phyloP scores from a whole-genome alignment of 1,140 invertebrate genomes.

The Leptonema lineaticorne region DNA sequence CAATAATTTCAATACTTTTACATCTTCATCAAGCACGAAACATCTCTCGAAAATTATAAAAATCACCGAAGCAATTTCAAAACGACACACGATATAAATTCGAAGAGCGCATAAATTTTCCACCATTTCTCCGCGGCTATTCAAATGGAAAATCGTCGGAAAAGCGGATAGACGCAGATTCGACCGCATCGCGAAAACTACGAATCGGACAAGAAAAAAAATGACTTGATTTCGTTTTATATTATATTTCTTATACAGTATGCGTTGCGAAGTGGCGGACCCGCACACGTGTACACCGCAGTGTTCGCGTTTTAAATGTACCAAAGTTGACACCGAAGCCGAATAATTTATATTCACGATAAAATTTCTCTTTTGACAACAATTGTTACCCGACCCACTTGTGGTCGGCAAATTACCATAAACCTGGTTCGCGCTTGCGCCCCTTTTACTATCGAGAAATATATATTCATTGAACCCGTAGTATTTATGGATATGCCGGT shows the following conservation, averaged over 20 bases:
- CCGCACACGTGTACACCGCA: background rate
- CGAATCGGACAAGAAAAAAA: background rate
- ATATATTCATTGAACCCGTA: constrained; percentile 25
- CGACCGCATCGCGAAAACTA: background rate
- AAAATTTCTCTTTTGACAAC: constrained; percentile 31
- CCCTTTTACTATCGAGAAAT: constrained; percentile 12
- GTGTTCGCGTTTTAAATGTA: background rate
- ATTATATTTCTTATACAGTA: background rate
- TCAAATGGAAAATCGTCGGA: background rate
- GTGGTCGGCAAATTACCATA: constrained; percentile 29
- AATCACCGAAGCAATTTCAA: too few relatives aligned
- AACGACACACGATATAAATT: too few relatives aligned
- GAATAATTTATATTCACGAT: constrained; percentile 30
- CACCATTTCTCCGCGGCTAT: background rate
- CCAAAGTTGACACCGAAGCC: constrained; percentile 16
- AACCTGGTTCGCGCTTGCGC: constrained; percentile 4
- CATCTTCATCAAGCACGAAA: too few relatives aligned
- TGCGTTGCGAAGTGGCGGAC: too few relatives aligned
- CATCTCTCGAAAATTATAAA: too few relatives aligned
- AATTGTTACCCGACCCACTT: constrained; percentile 26
- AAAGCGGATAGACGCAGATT: background rate
- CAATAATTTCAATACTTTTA: too few relatives aligned
- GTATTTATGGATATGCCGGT: constrained; percentile 19
- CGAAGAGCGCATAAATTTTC: too few relatives aligned
- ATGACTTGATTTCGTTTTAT: constrained; percentile 7